A percentile compares a stretch with the other conserved stretches of the same genome.
phyloP scores from a whole-genome alignment of 2,797 vertebrate species.

The Onychomys arenicola region DNA sequence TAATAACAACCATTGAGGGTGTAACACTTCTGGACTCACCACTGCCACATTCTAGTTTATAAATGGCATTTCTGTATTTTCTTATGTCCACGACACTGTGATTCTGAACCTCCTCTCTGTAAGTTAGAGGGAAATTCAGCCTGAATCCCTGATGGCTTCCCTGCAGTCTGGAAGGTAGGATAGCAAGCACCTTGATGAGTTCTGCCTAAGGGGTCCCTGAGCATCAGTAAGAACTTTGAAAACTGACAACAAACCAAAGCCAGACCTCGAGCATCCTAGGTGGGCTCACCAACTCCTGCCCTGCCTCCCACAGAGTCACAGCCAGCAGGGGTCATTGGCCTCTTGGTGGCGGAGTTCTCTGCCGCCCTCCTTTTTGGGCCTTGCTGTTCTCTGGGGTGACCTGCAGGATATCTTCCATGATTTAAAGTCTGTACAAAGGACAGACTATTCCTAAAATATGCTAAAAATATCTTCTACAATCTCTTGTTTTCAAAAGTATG shows the following conservation, averaged over 20 bases:
- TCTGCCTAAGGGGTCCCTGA: background rate
- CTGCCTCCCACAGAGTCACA: background rate
- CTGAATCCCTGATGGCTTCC: background rate
- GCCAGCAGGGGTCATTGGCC: background rate
- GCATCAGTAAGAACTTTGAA: background rate
- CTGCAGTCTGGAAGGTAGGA: background rate
- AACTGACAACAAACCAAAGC: background rate
- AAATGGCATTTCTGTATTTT: background rate
- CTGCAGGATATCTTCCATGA: background rate
- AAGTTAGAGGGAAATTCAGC: background rate
- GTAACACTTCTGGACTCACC: background rate
- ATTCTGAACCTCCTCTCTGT: background rate
- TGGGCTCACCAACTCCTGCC: background rate
- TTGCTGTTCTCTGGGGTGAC: background rate
- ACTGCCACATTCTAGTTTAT: background rate
- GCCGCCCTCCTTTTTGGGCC: fast-evolving
- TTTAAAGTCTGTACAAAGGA: background rate
- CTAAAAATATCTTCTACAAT: background rate
- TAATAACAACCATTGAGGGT: background rate
- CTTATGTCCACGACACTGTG: background rate
- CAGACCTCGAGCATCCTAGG: no score
- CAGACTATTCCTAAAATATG: background rate
- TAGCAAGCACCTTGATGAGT: no score
- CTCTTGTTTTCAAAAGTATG: background rate
- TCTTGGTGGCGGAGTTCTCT: background rate